phyloP scores from a whole-genome alignment of 2,888 invertebrate genomes.

The Bombylius major region DNA sequence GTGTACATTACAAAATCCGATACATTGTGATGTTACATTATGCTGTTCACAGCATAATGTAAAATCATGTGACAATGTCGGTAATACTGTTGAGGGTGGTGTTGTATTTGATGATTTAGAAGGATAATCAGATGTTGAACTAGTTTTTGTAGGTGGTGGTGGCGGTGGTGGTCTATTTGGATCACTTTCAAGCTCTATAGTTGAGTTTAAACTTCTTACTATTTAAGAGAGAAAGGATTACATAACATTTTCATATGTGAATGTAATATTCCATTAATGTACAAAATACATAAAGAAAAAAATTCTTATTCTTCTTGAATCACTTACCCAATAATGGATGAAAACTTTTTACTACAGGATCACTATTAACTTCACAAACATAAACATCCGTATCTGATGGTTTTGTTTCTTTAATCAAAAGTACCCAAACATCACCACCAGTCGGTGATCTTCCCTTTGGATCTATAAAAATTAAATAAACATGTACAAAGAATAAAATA shows the following conservation, averaged over 20 bases:
- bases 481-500: not conserved
- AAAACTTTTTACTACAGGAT: slow-evolving; percentile 64
- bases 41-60: slow-evolving; percentile 62
- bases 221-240: too few species aligned
- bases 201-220: too few species aligned
- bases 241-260: too few species aligned
- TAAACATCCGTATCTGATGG: slow-evolving; percentile 65
- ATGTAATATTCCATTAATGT: too few species aligned
- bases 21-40: slow-evolving; percentile 58
- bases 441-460: slow-evolving; percentile 33
- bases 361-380: slow-evolving; percentile 71
- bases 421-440: slow-evolving; percentile 76
- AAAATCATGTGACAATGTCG: slow-evolving; percentile 55
- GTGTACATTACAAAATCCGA: slow-evolving; percentile 74
- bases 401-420: slow-evolving; percentile 58
- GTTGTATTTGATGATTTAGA: not conserved
- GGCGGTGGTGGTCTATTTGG: too few species aligned
- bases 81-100: slow-evolving; percentile 21
- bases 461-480: slow-evolving; percentile 18
- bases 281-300: too few species aligned
- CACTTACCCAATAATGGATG: slow-evolving; percentile 60
- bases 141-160: too few species aligned
- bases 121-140: too few species aligned
- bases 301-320: too few species aligned
- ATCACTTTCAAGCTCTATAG: too few species aligned